Evolutionary conservation across 2,113 vertebrate genomes (phyloP).

Genomic region (cattle (Bos taurus)): ARS-UCD2.0 NC_037346.1:7887501-7888000

Average conservation of each 20-base stretch:
- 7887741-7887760: not conserved
- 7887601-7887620: not conserved
- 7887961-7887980: not conserved
- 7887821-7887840: not conserved
- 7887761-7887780: not conserved
- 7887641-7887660: not conserved
- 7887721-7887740: not conserved
- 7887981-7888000: not conserved
- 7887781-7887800: not conserved
- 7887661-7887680: not conserved
- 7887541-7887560: not conserved
- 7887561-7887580: not conserved
- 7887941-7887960: not conserved
- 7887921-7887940: not conserved
- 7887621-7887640: not conserved
- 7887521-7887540: not conserved
- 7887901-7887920: not conserved
- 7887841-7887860: not conserved
- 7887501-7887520: not conserved
- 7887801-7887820: not conserved
- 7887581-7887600: not conserved
- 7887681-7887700: not conserved
- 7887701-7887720: not conserved
- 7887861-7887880: not conserved
- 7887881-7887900: not conserved